These are phyloP conservation scores for Perognathus longimembris DNA, from an alignment of 2,113 vertebrate genomes.

Conservation along the genomic window DNA sequence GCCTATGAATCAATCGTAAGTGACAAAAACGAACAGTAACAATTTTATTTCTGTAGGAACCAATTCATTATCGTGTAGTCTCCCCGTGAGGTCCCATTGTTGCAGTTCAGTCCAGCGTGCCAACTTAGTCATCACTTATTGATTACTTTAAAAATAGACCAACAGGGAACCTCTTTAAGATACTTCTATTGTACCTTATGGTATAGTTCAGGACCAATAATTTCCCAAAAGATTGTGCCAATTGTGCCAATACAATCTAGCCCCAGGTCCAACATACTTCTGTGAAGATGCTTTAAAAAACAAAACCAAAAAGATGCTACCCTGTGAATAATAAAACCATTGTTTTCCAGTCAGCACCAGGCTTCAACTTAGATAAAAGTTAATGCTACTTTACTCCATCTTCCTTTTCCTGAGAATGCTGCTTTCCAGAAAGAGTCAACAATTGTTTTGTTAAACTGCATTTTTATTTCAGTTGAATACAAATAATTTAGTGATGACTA, in stretches of 20 bases:
- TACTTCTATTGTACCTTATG: neutral
- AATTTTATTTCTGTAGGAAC: constrained; percentile 70
- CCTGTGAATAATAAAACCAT: neutral
- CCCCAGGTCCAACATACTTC: neutral
- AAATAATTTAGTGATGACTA: neutral
- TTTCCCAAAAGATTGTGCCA: neutral
- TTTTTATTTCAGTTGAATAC: constrained; percentile 10
- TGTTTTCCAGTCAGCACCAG: neutral
- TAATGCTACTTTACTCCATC: neutral
- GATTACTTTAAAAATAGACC: constrained; percentile 68
- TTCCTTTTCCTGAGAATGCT: neutral
- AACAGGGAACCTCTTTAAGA: neutral
- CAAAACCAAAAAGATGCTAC: neutral
- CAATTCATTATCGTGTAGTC: constrained; percentile 64
- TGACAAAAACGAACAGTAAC: constrained; percentile 71
- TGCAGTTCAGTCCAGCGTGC: neutral
- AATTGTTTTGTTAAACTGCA: neutral
- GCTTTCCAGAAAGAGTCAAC: neutral
- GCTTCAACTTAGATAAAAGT: neutral
- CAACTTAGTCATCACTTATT: constrained; percentile 37
- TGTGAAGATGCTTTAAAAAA: neutral
- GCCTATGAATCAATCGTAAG: constrained; percentile 73
- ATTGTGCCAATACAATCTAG: neutral
- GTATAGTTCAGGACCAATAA: neutral
- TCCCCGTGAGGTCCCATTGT: neutral